Percentiles rank a stretch among this genome's conserved stretches.
Evolutionary conservation across 2,797 vertebrate species (phyloP).

Genomic region (Cyprinella venusta): DNA sequence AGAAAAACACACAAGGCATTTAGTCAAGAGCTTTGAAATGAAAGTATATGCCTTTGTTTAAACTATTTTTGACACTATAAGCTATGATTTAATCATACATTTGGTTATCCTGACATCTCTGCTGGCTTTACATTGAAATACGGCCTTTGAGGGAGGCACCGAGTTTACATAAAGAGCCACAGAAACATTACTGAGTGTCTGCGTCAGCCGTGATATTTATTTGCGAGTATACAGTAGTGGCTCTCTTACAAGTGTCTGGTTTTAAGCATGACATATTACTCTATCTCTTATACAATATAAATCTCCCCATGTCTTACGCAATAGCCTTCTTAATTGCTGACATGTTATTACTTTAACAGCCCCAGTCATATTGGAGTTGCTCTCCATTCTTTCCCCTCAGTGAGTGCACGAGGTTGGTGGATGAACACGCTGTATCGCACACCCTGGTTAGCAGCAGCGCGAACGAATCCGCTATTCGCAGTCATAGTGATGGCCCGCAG

Average conservation of each 20-base stretch:
- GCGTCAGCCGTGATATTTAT: conserved; percentile 17
- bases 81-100: conserved; percentile 18
- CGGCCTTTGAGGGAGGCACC: conserved; percentile 52
- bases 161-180: conserved; percentile 25
- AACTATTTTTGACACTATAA: conserved; percentile 21
- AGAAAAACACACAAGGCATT: neutral
- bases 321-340: conserved; percentile 26
- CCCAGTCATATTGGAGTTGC: conserved; percentile 76
- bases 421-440: conserved; percentile 92
- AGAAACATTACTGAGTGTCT: conserved; percentile 14
- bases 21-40: neutral
- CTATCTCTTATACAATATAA: neutral
- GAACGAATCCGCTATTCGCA: conserved; percentile 93
- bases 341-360: neutral
- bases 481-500: conserved; percentile 94
- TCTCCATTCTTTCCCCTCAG: conserved; percentile 92
- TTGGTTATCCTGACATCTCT: conserved; percentile 45
- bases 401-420: conserved; percentile 92
- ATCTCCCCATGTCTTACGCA: neutral
- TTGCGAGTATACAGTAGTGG: conserved; percentile 5
- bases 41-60: conserved; percentile 6
- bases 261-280: conserved; percentile 22
- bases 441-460: conserved; percentile 93
- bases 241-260: conserved; percentile 24
- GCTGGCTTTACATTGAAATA: conserved; percentile 10